Conservation (phyloP, 2,797 vertebrate genomes). For the Coendou prehensilis region DNA sequence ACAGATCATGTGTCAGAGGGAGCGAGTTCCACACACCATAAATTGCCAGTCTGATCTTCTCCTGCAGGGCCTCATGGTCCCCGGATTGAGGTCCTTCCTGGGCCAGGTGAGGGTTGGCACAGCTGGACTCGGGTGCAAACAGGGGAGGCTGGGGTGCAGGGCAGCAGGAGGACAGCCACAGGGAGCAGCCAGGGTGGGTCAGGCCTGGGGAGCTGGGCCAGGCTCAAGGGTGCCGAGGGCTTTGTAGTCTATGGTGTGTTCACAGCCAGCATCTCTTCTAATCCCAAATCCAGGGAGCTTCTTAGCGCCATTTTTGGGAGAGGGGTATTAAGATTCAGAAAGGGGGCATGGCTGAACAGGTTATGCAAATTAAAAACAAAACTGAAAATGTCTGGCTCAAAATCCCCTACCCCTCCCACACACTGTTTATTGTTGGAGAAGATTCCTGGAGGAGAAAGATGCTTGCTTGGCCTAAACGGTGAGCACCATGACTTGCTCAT, state of each 20-base stretch:
- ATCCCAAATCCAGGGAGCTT: neutral
- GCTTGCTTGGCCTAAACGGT: neutral
- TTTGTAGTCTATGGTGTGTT: neutral
- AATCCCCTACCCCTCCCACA: neutral
- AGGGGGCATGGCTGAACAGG: neutral
- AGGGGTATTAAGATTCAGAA: neutral
- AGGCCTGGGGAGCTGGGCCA: neutral
- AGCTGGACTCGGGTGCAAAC: neutral
- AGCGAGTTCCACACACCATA: slow-evolving; percentile 88
- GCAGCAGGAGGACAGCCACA: neutral
- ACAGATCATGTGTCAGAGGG: slow-evolving; percentile 88
- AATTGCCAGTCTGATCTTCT: slow-evolving; percentile 88
- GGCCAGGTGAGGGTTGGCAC: neutral
- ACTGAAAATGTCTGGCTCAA: neutral
- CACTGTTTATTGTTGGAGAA: neutral
- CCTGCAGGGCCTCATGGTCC: neutral
- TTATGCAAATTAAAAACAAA: neutral
- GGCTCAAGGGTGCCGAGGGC: neutral
- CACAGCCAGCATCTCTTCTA: neutral
- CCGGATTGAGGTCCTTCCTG: neutral
- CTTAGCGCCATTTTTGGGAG: neutral
- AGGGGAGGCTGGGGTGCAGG: neutral
- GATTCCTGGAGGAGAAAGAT: neutral
- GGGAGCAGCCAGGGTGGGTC: neutral
- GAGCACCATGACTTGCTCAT: neutral